phyloP scores from a whole-genome alignment of 2,888 invertebrate species.

The Masnerella sp. region DNA sequence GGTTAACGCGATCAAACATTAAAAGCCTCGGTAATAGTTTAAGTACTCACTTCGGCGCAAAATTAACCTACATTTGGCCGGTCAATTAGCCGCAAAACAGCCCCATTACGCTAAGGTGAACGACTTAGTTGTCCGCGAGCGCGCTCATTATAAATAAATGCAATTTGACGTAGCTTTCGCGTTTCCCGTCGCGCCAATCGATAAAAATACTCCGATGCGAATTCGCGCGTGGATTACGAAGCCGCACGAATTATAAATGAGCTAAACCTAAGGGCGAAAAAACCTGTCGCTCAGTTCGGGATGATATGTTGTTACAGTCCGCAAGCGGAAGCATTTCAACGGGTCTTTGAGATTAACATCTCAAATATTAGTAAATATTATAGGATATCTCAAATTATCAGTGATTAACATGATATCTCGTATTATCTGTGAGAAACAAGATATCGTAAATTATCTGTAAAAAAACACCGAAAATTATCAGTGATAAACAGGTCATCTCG shows the following conservation, averaged over 20 bases:
- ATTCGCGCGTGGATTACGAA: conserved; percentile 41
- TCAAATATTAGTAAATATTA: no score
- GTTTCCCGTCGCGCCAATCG: conserved; percentile 39
- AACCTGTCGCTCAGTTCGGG: no score
- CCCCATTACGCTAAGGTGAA: conserved; percentile 42
- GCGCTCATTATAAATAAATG: conserved; percentile 55
- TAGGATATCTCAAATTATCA: no score
- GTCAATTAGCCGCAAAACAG: conserved; percentile 48
- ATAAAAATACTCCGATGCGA: conserved; percentile 53
- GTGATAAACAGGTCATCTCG: no score
- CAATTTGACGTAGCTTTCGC: conserved; percentile 43
- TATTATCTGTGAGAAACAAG: no score
- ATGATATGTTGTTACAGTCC: no score
- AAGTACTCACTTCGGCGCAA: conserved; percentile 32
- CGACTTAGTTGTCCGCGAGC: conserved; percentile 52
- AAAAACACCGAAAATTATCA: no score
- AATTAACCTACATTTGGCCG: conserved; percentile 50
- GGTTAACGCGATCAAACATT: conserved; percentile 46
- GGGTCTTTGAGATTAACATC: no score
- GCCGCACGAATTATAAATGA: conserved; percentile 51
- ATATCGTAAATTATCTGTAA: no score
- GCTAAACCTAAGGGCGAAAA: conserved; percentile 26
- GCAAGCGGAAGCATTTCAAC: no score
- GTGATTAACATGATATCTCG: no score
- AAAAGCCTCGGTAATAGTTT: conserved; percentile 44